Conservation (phyloP, 2,797 vertebrate species). For the Thripadectes ignobilis region DNA sequence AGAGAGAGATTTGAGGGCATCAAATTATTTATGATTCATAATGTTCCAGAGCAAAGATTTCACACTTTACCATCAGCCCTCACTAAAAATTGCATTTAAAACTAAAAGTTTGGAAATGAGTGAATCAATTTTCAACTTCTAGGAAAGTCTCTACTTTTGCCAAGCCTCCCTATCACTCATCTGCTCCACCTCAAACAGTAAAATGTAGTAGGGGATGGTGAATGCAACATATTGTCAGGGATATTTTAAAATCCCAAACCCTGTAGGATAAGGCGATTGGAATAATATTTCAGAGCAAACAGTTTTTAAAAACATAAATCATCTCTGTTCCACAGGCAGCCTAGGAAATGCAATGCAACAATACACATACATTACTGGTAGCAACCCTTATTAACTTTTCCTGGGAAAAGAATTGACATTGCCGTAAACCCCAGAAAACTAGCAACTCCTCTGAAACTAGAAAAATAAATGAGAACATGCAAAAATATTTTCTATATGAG, state of each 20-base stretch:
- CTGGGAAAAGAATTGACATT: background rate
- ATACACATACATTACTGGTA: background rate
- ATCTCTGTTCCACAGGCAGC: background rate
- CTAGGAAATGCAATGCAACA: background rate
- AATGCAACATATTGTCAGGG: background rate
- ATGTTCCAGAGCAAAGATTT: background rate
- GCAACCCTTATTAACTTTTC: background rate
- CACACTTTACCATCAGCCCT: background rate
- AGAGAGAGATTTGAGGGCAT: background rate
- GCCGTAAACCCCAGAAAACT: background rate
- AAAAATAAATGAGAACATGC: background rate
- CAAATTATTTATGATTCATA: constrained; percentile 14
- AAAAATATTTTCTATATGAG: background rate
- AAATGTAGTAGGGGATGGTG: background rate
- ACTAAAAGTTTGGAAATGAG: background rate
- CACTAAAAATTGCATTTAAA: background rate
- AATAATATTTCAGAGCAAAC: background rate
- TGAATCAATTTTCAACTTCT: background rate
- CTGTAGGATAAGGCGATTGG: background rate
- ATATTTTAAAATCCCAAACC: background rate
- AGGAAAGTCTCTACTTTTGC: background rate
- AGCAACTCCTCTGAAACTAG: background rate
- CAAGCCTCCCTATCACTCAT: background rate
- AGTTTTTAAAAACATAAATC: background rate
- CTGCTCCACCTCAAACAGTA: background rate